Evolutionary conservation across 2,797 vertebrate species (phyloP).

Genomic region (Ibycter americanus): DNA sequence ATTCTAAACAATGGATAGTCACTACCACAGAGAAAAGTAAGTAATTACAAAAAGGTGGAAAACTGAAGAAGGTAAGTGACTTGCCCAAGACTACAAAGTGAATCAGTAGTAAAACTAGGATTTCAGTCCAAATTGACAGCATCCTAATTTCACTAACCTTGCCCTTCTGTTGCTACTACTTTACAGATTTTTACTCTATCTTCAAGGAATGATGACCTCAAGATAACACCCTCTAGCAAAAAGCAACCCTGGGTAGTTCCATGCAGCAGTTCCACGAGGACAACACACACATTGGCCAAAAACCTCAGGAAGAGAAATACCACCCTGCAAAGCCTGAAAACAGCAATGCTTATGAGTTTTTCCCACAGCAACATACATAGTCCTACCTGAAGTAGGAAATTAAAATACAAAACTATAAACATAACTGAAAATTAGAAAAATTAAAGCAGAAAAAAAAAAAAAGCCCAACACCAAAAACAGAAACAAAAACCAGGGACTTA

Average conservation of each 20-base stretch:
- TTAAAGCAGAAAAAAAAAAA: background rate
- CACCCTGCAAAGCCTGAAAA: background rate
- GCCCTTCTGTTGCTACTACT: background rate
- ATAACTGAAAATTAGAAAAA: background rate
- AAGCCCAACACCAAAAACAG: background rate
- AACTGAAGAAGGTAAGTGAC: background rate
- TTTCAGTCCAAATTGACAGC: background rate
- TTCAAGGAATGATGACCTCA: background rate
- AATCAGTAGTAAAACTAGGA: background rate
- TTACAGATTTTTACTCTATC: background rate
- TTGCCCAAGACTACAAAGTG: background rate
- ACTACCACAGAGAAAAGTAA: background rate
- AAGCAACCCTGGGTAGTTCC: background rate
- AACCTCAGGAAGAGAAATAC: background rate
- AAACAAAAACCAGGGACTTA: background rate
- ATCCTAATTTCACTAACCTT: background rate
- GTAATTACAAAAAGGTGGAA: background rate
- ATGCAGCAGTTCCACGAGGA: background rate
- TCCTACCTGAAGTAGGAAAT: background rate
- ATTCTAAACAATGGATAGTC: background rate
- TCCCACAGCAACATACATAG: background rate
- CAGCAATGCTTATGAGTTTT: background rate
- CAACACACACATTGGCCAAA: fast-evolving
- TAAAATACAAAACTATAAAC: background rate
- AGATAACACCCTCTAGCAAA: background rate